Base-by-base conservation (phyloP, 2,113 vertebrate genomes). In the Aegotheles bennettii region DNA sequence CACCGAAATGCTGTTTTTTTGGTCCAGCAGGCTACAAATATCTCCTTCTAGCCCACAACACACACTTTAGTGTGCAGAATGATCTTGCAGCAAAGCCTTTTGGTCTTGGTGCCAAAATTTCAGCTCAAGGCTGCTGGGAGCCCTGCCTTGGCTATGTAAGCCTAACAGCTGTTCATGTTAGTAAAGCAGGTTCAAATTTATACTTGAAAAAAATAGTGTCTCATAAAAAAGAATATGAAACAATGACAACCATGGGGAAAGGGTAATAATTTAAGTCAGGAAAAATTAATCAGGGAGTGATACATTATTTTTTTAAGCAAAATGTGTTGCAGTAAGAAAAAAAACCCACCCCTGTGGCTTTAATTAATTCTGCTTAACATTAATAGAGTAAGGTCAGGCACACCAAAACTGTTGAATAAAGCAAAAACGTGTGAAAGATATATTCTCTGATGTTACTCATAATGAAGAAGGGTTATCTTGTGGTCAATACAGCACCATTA, bases 371-470 rank as follows among this genome's bases (percentile, higher is more conserved):
- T 97, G 77, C 90, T 94, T 97, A 95, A 88, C 97, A 71, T 97
- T 97, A 98, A 96, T 96, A 97, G 96, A 96, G 85, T 96, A 97
- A 98, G 96, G 97, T 98, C 95, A 97, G 70, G 78, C 88, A 89
- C 94, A 96, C 82, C 87, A 94, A 97, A 98, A 97, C 64, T 98
- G 97, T 98, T 98, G 97, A 98, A 97, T 97, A 97, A 98, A 97
- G 97, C 97, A 97, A 97, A 98, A 98, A 90, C 0, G 15, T 25
- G 31, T 91, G 97, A 91, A 96, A 97, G 97, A 98, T 98, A 97
- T 96, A 97, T 95, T 95, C 89, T 94, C 87, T 85, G 86, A 84
- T 97, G 95, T 97, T 98, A 95, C 84, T 98, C 87, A 97, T 97
- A 92, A 97, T 96, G 96, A 97, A 97, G 93, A 96, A 98, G 89